phyloP scores from a whole-genome alignment of 2,888 invertebrate genomes.

The Drosophila conformis region DNA sequence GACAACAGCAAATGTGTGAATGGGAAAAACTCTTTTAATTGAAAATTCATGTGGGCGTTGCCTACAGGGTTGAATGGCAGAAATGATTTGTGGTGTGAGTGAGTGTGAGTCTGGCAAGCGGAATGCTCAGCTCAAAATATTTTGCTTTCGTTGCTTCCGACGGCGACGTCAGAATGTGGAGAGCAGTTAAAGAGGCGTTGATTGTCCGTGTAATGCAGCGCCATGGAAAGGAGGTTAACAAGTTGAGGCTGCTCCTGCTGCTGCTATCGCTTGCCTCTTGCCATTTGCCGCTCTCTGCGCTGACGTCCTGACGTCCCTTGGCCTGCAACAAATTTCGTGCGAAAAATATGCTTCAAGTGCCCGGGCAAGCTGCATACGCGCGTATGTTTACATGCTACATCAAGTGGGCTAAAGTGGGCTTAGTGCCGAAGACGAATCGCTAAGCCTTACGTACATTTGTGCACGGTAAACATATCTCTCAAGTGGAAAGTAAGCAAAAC shows the following conservation, averaged over 20 bases:
- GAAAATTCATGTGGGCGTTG: slow-evolving; percentile 65
- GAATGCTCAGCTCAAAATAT: slow-evolving; percentile 66
- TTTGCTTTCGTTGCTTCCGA: slow-evolving; percentile 54
- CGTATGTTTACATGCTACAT: slow-evolving; percentile 39
- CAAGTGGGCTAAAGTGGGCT: slow-evolving; percentile 73
- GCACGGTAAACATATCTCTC: slow-evolving; percentile 68
- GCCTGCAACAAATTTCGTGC: slow-evolving; percentile 43
- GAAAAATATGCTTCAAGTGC: slow-evolving; percentile 52
- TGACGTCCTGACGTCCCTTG: slow-evolving; percentile 42
- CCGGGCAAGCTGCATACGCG: slow-evolving; percentile 8
- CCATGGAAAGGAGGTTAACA: slow-evolving; percentile 72
- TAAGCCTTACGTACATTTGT: slow-evolving; percentile 55
- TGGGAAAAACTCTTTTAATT: slow-evolving; percentile 63
- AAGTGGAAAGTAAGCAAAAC: slow-evolving; percentile 71
- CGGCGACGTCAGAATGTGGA: slow-evolving; percentile 35
- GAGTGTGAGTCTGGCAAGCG: slow-evolving; percentile 10
- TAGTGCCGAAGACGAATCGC: slow-evolving; percentile 48
- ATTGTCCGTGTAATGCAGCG: slow-evolving; percentile 71
- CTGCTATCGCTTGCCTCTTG: slow-evolving; percentile 29
- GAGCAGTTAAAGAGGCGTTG: slow-evolving; percentile 61
- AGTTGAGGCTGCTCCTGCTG: slow-evolving; percentile 53
- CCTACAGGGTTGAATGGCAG: not conserved
- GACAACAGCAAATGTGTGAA: slow-evolving; percentile 26
- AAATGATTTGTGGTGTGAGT: not conserved
- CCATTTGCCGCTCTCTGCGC: slow-evolving; percentile 8